Evolutionary conservation across 2,113 vertebrate genomes (phyloP).

Genomic region (Quiscalus mexicanus): DNA sequence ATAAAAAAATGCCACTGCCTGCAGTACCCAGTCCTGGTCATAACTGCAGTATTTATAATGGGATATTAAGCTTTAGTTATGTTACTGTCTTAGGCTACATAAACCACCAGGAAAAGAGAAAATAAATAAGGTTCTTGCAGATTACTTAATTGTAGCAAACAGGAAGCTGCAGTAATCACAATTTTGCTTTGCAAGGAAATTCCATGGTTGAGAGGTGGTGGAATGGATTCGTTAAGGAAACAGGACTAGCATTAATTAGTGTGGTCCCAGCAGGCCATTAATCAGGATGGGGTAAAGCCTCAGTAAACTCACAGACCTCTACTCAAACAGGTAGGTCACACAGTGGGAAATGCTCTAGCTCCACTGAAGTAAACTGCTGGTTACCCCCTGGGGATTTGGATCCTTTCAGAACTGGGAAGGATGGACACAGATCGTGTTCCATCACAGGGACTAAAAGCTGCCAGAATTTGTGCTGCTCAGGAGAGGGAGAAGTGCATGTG

Average conservation of each 20-base stretch:
- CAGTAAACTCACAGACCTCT: background rate
- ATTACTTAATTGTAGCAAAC: conserved; percentile 17
- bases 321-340: background rate
- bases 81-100: conserved; percentile 51
- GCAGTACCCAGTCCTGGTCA: background rate
- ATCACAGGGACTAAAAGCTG: background rate
- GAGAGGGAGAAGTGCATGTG: background rate
- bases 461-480: background rate
- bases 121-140: conserved; percentile 42
- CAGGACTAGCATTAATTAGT: background rate
- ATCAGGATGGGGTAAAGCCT: background rate
- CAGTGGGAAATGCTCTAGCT: background rate
- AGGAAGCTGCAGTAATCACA: background rate
- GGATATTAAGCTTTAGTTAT: conserved; percentile 64
- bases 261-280: background rate
- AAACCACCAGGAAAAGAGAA: conserved; percentile 37
- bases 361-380: background rate
- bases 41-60: conserved; percentile 50
- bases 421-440: background rate
- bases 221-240: background rate
- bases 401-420: background rate
- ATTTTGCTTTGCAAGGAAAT: background rate
- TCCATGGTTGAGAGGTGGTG: background rate
- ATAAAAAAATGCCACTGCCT: conserved; percentile 4
- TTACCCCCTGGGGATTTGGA: background rate